Conservation (phyloP, 2,888 invertebrate genomes). For the Trissolcus japonicus region DNA sequence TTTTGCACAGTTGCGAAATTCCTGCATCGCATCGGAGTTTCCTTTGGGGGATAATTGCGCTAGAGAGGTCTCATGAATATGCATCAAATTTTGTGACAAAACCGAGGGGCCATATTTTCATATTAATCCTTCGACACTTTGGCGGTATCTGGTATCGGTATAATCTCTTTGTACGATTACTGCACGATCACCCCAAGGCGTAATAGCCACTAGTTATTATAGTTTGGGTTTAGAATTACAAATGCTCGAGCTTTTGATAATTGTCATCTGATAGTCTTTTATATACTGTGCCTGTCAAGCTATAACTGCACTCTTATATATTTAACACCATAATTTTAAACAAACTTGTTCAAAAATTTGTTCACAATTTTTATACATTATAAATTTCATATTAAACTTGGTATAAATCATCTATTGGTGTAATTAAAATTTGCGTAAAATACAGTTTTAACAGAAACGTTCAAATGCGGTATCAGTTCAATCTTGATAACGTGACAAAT, state of each 20-base stretch:
- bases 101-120: slow-evolving; percentile 28
- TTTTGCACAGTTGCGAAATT: slow-evolving; percentile 2
- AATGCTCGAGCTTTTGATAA: slow-evolving; percentile 49
- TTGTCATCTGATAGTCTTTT: slow-evolving; percentile 56
- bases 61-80: slow-evolving; percentile 11
- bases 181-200: slow-evolving; percentile 49
- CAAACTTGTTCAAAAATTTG: no score
- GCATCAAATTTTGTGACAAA: slow-evolving; percentile 23
- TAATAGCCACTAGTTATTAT: slow-evolving; percentile 34
- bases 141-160: slow-evolving; percentile 45
- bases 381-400: no score
- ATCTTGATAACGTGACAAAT: no score
- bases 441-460: no score
- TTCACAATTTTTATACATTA: no score
- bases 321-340: no score
- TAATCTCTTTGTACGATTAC: slow-evolving; percentile 55
- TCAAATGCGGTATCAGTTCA: no score
- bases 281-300: no score
- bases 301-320: no score
- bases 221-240: slow-evolving; percentile 61
- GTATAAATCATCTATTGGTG: no score
- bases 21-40: neutral
- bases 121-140: slow-evolving; percentile 47
- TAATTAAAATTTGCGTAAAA: no score
- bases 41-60: no score